These are phyloP conservation scores for Pseudochirops corinnae DNA, from an alignment of 2,797 vertebrate species.

Conservation along the genomic window DNA sequence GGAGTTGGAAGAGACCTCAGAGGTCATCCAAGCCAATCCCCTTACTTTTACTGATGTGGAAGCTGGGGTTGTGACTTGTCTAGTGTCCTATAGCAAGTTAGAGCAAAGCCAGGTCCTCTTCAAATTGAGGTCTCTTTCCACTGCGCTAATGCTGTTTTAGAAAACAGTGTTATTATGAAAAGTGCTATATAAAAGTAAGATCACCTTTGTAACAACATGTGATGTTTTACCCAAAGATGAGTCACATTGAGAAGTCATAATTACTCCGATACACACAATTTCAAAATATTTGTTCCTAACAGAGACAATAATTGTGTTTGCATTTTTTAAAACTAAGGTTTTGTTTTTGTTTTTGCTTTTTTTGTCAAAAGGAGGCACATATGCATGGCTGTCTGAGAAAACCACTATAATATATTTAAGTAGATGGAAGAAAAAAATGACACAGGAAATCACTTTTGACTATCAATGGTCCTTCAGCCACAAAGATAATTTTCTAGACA, in stretches of 20 bases:
- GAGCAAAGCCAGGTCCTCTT: not conserved
- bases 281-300: not conserved
- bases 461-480: too few species aligned
- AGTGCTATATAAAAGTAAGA: not conserved
- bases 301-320: not conserved
- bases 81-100: not conserved
- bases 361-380: not conserved
- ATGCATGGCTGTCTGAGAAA: not conserved
- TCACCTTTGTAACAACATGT: not conserved
- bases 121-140: not conserved
- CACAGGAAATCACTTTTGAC: not conserved
- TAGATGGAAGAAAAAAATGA: not conserved
- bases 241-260: not conserved
- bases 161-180: not conserved
- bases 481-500: not conserved
- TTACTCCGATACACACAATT: not conserved
- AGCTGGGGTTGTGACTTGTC: not conserved
- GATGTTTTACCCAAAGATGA: not conserved
- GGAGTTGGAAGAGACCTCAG: not conserved
- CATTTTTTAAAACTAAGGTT: not conserved
- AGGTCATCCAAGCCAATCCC: not conserved
- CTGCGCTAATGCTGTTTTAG: not conserved
- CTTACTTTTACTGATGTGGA: not conserved
- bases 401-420: slow-evolving; percentile 2
- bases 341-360: too few species aligned